Evolutionary conservation across 2,113 vertebrate genomes (phyloP).

Genomic region (Anas platyrhynchos): DNA sequence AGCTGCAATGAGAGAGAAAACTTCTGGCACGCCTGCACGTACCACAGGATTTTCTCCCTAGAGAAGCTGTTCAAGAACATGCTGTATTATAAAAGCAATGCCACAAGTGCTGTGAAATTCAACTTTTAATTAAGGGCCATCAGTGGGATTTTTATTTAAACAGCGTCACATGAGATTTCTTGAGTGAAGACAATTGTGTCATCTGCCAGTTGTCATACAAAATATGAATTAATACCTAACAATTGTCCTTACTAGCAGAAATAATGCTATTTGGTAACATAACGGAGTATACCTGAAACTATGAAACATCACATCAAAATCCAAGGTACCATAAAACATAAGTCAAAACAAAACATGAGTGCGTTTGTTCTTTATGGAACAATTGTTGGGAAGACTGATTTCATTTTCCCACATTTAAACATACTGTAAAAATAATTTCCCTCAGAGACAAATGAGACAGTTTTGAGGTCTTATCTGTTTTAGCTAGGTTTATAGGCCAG

Average conservation of each 20-base stretch:
- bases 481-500: neutral
- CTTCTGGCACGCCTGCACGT: conserved; percentile 13
- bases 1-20: conserved; percentile 37
- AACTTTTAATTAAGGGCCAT: conserved; percentile 38
- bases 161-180: conserved; percentile 40
- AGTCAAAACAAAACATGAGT: neutral
- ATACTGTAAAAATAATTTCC: neutral
- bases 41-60: conserved; percentile 58
- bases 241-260: conserved; percentile 13
- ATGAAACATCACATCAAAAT: neutral
- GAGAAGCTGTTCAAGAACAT: conserved; percentile 59
- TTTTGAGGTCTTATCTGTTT: neutral
- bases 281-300: neutral
- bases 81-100: conserved; percentile 45
- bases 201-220: conserved; percentile 52
- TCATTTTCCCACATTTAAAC: neutral
- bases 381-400: neutral
- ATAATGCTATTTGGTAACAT: neutral
- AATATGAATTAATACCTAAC: conserved; percentile 18
- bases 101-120: conserved; percentile 1
- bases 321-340: neutral
- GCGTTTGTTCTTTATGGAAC: neutral
- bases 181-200: conserved; percentile 49
- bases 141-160: conserved; percentile 30
- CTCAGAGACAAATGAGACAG: accelerated